Evolutionary conservation across 2,113 vertebrate genomes (phyloP).

Genomic region (Channa maculata): DNA sequence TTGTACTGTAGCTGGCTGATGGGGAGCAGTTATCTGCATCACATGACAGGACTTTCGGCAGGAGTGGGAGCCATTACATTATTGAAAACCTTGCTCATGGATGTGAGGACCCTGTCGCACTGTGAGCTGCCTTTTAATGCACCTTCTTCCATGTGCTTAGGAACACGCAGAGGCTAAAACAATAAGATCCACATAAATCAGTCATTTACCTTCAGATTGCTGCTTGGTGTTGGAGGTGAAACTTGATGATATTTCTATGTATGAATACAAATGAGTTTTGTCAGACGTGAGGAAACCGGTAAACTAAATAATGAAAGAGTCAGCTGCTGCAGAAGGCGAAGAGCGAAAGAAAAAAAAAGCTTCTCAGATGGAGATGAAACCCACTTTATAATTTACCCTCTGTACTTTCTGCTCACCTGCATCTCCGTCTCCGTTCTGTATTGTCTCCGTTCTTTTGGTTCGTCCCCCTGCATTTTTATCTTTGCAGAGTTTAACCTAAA

Average conservation of each 20-base stretch:
- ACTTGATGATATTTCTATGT: conserved; percentile 7
- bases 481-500: background rate
- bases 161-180: background rate
- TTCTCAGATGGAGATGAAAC: conserved; percentile 19
- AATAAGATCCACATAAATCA: conserved; percentile 27
- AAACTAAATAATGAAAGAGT: conserved; percentile 31
- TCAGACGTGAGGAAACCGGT: conserved; percentile 20
- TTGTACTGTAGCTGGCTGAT: background rate
- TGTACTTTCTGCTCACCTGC: conserved; percentile 13
- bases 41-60: conserved; percentile 14
- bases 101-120: too few species aligned
- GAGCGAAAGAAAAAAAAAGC: background rate
- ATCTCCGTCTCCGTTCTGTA: background rate
- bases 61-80: conserved; percentile 48
- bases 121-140: background rate
- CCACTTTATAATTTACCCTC: background rate
- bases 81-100: conserved; percentile 43
- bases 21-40: background rate
- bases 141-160: background rate
- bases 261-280: conserved; percentile 25
- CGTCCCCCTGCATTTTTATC: background rate
- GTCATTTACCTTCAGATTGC: conserved; percentile 45
- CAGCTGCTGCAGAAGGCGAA: conserved; percentile 2
- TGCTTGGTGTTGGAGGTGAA: conserved; percentile 10
- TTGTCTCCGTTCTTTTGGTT: background rate